Percentiles rank a stretch among this genome's conserved stretches.
Evolutionary conservation across 2,113 vertebrate genomes (phyloP).

Genomic region (Toxotes jaculatrix): DNA sequence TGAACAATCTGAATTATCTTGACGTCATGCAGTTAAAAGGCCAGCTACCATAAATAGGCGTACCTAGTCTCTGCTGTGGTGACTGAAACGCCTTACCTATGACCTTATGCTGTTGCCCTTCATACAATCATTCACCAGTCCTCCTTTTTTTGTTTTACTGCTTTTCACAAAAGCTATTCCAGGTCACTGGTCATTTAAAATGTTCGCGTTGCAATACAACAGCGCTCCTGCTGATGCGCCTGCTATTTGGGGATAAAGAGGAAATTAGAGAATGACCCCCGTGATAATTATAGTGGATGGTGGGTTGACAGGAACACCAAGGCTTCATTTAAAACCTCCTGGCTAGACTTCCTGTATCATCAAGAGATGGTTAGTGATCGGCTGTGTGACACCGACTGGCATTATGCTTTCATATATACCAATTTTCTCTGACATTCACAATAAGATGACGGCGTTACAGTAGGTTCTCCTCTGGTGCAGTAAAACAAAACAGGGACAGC

Average conservation of each 20-base stretch:
- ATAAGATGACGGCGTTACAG: slow-evolving; percentile 24
- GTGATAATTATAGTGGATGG: slow-evolving; percentile 52
- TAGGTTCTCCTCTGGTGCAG: slow-evolving; percentile 26
- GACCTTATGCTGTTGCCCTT: slow-evolving; percentile 40
- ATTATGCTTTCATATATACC: not conserved
- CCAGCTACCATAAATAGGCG: slow-evolving; percentile 56
- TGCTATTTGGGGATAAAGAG: slow-evolving; percentile 50
- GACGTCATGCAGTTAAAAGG: slow-evolving; percentile 58
- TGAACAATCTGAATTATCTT: slow-evolving; percentile 41
- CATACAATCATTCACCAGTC: slow-evolving; percentile 31
- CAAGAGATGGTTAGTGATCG: slow-evolving; percentile 23
- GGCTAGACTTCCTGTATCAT: slow-evolving; percentile 10
- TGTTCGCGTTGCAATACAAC: slow-evolving; percentile 25
- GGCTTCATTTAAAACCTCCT: slow-evolving; percentile 46
- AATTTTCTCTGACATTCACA: slow-evolving; percentile 14
- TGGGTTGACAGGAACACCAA: slow-evolving; percentile 48
- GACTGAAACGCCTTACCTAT: slow-evolving; percentile 43
- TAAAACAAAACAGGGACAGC: slow-evolving; percentile 42
- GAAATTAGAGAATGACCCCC: slow-evolving; percentile 56
- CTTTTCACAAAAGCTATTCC: slow-evolving; percentile 33
- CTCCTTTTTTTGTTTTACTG: slow-evolving; percentile 10
- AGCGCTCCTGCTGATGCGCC: slow-evolving; percentile 7
- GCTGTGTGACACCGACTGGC: slow-evolving; percentile 1
- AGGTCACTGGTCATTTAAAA: slow-evolving; percentile 32
- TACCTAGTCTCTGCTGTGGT: slow-evolving; percentile 45